Conservation (phyloP, 1,140 invertebrate genomes). For the Papilio machaon region DNA sequence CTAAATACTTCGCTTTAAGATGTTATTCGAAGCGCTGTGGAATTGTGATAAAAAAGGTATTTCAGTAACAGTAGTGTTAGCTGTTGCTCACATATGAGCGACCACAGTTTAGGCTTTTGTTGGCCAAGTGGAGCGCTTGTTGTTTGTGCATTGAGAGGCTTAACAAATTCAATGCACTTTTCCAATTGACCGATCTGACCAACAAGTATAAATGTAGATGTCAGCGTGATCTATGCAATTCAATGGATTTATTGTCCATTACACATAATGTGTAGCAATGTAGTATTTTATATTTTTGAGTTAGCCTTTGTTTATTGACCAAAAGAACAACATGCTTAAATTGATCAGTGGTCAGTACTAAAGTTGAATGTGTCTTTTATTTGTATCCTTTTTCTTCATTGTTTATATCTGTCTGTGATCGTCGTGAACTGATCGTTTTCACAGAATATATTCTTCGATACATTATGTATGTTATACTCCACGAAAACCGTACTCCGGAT, state of each 20-base stretch:
- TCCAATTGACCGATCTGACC: constrained; percentile 20
- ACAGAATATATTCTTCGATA: too few relatives aligned
- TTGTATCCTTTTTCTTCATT: too few relatives aligned
- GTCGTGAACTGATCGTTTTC: too few relatives aligned
- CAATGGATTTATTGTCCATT: not conserved
- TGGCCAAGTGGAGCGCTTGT: not conserved
- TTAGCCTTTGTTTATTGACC: too few relatives aligned
- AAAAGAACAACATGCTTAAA: too few relatives aligned
- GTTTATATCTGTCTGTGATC: too few relatives aligned
- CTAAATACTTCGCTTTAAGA: too few relatives aligned
- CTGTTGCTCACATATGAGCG: not conserved
- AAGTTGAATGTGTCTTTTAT: too few relatives aligned
- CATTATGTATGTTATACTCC: too few relatives aligned
- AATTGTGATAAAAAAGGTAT: not conserved
- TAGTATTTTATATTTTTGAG: too few relatives aligned
- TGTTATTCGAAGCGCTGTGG: not conserved
- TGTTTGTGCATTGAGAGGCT: not conserved
- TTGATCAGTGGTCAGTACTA: too few relatives aligned
- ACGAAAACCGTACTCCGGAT: too few relatives aligned
- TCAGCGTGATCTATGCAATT: not conserved
- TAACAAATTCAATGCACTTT: constrained; percentile 5
- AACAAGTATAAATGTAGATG: not conserved
- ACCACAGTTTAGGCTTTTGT: not conserved
- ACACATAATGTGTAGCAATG: not conserved
- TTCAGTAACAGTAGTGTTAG: not conserved